phyloP scores from a whole-genome alignment of 2,888 invertebrate genomes.

The Lithophane semibrunnea region DNA sequence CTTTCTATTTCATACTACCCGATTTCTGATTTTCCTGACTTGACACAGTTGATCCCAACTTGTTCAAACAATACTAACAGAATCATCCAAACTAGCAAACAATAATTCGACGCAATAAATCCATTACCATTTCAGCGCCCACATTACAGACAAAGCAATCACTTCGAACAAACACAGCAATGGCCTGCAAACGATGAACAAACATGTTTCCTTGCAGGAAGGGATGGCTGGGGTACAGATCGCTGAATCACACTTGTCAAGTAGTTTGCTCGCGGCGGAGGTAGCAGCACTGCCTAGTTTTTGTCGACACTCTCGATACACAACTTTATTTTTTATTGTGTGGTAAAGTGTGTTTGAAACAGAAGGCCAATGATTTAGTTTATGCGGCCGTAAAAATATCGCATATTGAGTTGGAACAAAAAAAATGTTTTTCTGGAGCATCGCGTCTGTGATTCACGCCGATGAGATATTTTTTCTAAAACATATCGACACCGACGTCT shows the following conservation, averaged over 20 bases:
- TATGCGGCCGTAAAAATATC: not conserved
- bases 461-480: not conserved
- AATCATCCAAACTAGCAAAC: not conserved
- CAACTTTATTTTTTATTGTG: constrained; percentile 30
- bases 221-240: constrained; percentile 11
- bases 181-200: constrained; percentile 23
- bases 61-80: not conserved
- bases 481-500: not conserved
- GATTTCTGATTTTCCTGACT: not conserved
- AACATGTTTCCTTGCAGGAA: constrained; percentile 19
- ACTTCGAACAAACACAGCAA: constrained; percentile 26
- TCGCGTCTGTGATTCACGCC: not conserved
- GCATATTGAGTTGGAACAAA: not conserved
- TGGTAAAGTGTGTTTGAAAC: not conserved
- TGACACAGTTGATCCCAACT: not conserved
- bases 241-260: constrained; percentile 51
- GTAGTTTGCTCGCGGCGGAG: constrained; percentile 35
- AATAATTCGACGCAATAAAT: not conserved
- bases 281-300: constrained; percentile 39
- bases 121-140: constrained; percentile 7
- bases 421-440: not conserved
- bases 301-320: constrained; percentile 9
- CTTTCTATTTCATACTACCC: not conserved
- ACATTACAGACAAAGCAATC: constrained; percentile 30
- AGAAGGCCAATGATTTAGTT: not conserved